These are phyloP conservation scores for Corbicula japonica DNA, from an alignment of 2,888 invertebrate species.

Conservation along the genomic window DNA sequence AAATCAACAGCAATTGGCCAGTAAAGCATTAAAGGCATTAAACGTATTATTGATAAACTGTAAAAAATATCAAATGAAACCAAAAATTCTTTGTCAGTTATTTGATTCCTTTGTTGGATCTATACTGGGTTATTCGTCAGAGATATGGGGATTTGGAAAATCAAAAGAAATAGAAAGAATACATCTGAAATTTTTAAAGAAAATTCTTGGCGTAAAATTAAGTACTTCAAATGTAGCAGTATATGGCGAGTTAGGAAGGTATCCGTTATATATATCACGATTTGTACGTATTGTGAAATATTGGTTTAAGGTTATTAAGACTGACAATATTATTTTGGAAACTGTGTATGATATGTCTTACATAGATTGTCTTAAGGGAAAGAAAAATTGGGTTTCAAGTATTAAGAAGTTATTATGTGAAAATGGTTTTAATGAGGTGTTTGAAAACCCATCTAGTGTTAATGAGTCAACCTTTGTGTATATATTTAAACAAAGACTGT, in stretches of 20 bases:
- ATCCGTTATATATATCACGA: conserved; percentile 20
- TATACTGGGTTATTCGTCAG: too few species aligned
- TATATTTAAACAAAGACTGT: conserved; percentile 11
- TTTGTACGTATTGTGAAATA: too few species aligned
- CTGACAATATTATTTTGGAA: conserved; percentile 17
- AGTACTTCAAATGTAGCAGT: conserved; percentile 14
- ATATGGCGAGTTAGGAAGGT: conserved; percentile 19
- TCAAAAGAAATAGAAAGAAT: too few species aligned
- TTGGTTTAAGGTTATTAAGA: too few species aligned
- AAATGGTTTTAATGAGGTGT: conserved; percentile 14
- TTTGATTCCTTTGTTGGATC: conserved; percentile 35
- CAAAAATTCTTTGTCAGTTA: conserved; percentile 10
- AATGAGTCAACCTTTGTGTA: not conserved
- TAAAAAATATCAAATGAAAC: conserved; percentile 8
- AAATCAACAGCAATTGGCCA: conserved; percentile 25
- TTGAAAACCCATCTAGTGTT: not conserved
- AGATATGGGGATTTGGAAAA: conserved; percentile 8
- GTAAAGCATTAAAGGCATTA: conserved; percentile 17
- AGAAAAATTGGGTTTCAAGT: conserved; percentile 9
- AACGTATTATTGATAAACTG: conserved; percentile 11
- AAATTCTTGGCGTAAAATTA: conserved; percentile 11
- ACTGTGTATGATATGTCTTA: not conserved
- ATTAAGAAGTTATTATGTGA: conserved; percentile 24
- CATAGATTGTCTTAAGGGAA: not conserved
- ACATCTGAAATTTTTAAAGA: conserved; percentile 12